A percentile compares a stretch with the other conserved stretches of the same genome.
These are phyloP conservation scores for Apamea epomidion DNA, from an alignment of 2,888 invertebrate species.

Conservation along the genomic window DNA sequence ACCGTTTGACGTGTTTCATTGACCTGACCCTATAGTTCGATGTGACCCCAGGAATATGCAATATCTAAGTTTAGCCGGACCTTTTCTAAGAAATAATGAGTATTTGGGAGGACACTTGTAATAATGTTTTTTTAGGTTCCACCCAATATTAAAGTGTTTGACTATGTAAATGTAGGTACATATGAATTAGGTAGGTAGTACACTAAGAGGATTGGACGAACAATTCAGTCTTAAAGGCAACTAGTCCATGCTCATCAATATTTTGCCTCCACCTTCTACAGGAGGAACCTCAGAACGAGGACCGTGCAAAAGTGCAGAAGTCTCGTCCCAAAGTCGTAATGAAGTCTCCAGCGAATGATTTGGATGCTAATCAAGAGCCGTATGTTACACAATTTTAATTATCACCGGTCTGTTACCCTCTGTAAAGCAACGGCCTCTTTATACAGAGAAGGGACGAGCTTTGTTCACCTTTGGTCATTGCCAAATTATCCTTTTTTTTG, in stretches of 20 bases:
- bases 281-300: conserved; percentile 12
- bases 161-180: not conserved
- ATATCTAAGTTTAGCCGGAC: conserved; percentile 45
- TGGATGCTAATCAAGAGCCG: conserved; percentile 46
- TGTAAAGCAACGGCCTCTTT: not conserved
- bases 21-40: conserved; percentile 67
- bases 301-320: conserved; percentile 33
- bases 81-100: not conserved
- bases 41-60: conserved; percentile 69
- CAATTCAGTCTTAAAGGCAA: not conserved
- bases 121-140: not conserved
- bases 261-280: conserved; percentile 3
- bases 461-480: not conserved
- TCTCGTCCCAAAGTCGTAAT: conserved; percentile 43
- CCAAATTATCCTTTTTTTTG: not conserved
- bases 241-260: not conserved
- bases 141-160: not conserved
- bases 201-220: not conserved
- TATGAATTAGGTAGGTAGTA: not conserved
- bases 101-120: not conserved
- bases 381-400: conserved; percentile 20
- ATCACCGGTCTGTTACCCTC: not conserved
- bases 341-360: conserved; percentile 19
- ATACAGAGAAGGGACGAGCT: not conserved
- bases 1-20: conserved; percentile 67